phyloP scores from a whole-genome alignment of 2,888 invertebrate genomes.

The Epirrhoe tristata region DNA sequence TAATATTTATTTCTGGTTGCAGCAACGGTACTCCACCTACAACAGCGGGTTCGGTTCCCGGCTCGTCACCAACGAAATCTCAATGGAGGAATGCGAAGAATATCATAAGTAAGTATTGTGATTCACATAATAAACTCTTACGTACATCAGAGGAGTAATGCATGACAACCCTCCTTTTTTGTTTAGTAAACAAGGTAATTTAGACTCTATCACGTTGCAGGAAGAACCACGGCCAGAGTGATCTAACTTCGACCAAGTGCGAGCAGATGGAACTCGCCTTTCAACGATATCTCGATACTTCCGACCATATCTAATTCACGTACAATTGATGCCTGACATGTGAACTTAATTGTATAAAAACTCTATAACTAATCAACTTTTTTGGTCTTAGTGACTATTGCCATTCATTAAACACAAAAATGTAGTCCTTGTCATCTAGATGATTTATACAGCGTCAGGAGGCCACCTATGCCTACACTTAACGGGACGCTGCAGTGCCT shows the following conservation, averaged over 20 bases:
- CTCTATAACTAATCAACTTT: no score
- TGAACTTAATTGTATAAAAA: no score
- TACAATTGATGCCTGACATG: no score
- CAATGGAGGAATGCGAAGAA: conserved; percentile 86
- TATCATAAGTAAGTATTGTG: conserved; percentile 66
- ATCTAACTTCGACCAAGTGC: conserved; percentile 53
- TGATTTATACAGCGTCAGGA: no score
- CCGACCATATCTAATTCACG: conserved; percentile 64
- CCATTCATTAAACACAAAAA: no score
- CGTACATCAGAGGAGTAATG: no score
- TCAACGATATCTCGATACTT: conserved; percentile 73
- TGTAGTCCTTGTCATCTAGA: no score
- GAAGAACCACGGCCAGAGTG: conserved; percentile 65
- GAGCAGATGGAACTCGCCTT: conserved; percentile 72
- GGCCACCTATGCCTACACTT: no score
- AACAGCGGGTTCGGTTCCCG: conserved; percentile 85
- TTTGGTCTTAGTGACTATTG: no score
- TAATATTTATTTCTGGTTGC: conserved; percentile 31
- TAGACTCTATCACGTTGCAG: conserved; percentile 55
- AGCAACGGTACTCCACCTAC: conserved; percentile 86
- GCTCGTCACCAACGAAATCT: conserved; percentile 80
- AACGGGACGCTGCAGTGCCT: no score
- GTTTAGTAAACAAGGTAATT: neutral
- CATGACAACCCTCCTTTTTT: no score
- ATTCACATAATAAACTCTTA: neutral